Percentiles rank a stretch among this genome's conserved stretches.
Conservation (phyloP, 2,797 vertebrate species). For the Lemur catta region DNA sequence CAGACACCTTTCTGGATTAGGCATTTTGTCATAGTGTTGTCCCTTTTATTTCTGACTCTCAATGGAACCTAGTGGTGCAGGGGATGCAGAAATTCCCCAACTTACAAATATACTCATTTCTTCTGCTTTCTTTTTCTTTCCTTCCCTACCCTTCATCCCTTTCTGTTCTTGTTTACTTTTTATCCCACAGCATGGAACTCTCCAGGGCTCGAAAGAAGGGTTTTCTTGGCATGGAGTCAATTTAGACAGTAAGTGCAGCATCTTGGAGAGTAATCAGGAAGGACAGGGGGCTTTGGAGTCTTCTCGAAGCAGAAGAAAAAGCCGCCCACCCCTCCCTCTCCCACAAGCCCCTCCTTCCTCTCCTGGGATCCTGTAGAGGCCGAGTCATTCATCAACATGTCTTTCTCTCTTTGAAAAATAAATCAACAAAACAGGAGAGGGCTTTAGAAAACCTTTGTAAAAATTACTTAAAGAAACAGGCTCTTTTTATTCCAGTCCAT, state of each 20-base stretch:
- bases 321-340: not conserved
- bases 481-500: not conserved
- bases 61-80: not conserved
- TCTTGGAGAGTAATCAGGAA: constrained; percentile 45
- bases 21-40: not conserved
- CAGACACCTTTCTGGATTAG: not conserved
- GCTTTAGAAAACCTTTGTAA: constrained; percentile 57
- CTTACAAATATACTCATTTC: constrained; percentile 37
- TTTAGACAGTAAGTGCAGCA: not conserved
- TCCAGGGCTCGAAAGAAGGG: constrained; percentile 8
- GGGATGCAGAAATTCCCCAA: not conserved
- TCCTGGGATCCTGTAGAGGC: not conserved
- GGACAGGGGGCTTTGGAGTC: not conserved
- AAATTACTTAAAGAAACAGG: constrained; percentile 57
- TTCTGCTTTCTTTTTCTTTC: constrained; percentile 24
- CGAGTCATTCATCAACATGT: constrained; percentile 69
- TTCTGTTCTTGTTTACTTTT: constrained; percentile 60
- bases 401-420: constrained; percentile 65
- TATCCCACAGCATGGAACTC: not conserved
- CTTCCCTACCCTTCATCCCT: not conserved
- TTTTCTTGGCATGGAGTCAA: constrained; percentile 55
- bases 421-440: constrained; percentile 59
- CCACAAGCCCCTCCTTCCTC: constrained; percentile 35
- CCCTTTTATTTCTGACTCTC: constrained; percentile 37
- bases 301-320: constrained; percentile 38